Percentiles rank a stretch among this genome's conserved stretches.
Conservation (phyloP, 2,113 vertebrate species). For the Crotalus viridis region DNA sequence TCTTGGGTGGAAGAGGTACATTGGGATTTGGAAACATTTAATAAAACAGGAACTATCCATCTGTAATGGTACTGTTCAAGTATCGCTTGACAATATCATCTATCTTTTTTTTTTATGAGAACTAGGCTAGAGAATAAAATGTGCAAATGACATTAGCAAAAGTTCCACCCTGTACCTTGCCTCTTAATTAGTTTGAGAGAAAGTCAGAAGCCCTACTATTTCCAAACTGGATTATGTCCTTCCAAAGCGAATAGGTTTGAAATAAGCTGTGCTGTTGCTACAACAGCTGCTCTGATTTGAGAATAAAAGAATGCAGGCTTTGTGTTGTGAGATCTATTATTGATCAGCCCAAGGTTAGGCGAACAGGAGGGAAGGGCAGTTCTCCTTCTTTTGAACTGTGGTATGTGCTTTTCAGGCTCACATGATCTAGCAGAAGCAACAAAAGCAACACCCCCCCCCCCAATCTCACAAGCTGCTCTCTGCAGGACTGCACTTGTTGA, state of each 20-base stretch:
- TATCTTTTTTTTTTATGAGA: background rate
- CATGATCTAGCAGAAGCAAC: conserved; percentile 71
- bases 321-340: conserved; percentile 75
- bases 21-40: background rate
- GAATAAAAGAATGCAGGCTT: conserved; percentile 83
- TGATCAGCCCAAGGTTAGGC: conserved; percentile 67
- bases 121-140: conserved; percentile 35
- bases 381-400: conserved; percentile 64
- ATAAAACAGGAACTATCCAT: too few species aligned
- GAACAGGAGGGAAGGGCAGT: conserved; percentile 57
- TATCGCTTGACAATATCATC: background rate
- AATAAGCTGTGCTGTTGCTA: conserved; percentile 71
- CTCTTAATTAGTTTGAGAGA: conserved; percentile 53
- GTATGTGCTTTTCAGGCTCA: conserved; percentile 73
- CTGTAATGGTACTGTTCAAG: background rate
- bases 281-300: conserved; percentile 83
- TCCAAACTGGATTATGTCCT: conserved; percentile 76
- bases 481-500: conserved; percentile 72
- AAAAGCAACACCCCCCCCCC: conserved; percentile 64
- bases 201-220: conserved; percentile 67
- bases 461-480: conserved; percentile 66
- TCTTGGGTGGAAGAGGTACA: background rate
- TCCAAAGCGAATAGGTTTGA: conserved; percentile 80
- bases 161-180: conserved; percentile 35
- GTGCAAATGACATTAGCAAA: conserved; percentile 49